phyloP scores from a whole-genome alignment of 2,888 invertebrate species.

The Latrodectus hesperus region DNA sequence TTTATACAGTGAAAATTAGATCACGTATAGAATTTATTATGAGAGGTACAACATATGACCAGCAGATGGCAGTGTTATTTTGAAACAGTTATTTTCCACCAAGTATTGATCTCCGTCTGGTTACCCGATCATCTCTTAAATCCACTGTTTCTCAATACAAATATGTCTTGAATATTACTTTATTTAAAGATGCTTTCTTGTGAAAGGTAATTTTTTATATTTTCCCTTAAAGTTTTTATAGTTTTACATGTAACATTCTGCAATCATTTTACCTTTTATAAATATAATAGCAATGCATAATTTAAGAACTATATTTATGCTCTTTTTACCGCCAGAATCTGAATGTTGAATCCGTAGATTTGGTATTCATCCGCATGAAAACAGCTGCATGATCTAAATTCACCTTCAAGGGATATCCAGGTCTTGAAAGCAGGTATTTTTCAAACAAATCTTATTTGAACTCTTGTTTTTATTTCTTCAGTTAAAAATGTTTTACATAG shows the following conservation, averaged over 20 bases:
- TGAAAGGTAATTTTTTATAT: not conserved
- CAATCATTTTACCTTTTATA: not conserved
- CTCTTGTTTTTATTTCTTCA: too few relatives aligned
- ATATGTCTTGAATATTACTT: not conserved
- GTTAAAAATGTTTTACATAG: not conserved
- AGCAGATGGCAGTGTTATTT: not conserved
- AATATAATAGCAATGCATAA: not conserved
- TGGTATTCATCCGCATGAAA: constrained; percentile 36
- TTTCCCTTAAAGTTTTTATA: not conserved
- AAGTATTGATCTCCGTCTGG: constrained; percentile 32
- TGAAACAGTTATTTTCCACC: not conserved
- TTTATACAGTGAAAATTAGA: too few relatives aligned
- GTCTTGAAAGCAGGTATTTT: constrained; percentile 50
- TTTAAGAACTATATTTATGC: not conserved
- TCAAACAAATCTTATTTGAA: constrained; percentile 19
- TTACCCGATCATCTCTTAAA: constrained; percentile 29
- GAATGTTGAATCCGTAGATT: not conserved
- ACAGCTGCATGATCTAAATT: constrained; percentile 49
- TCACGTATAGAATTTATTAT: too few relatives aligned
- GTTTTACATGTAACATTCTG: not conserved
- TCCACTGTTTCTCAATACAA: constrained; percentile 12
- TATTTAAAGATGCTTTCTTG: not conserved
- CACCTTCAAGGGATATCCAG: constrained; percentile 31
- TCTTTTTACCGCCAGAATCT: not conserved
- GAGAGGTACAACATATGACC: not conserved